These are phyloP conservation scores for Phalacrocorax pelagicus DNA, from an alignment of 2,113 vertebrate genomes.

Conservation along the genomic window DNA sequence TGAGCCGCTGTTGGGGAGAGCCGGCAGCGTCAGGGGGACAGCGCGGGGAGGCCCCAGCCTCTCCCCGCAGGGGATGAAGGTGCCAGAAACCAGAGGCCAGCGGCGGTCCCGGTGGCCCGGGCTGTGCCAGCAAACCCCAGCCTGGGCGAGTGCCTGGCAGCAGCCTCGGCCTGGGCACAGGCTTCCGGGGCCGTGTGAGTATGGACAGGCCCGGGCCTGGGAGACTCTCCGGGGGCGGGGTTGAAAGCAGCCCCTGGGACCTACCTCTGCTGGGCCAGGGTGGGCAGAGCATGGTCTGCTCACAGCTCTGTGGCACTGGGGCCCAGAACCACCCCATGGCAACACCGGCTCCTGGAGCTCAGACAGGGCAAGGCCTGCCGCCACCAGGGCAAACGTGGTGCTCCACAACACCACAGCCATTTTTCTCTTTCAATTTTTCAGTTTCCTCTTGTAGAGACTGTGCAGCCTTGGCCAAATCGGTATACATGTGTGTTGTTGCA, in stretches of 20 bases:
- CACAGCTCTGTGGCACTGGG: not conserved
- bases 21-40: too few species aligned
- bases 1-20: too few species aligned
- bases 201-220: not conserved
- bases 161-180: not conserved
- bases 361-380: not conserved
- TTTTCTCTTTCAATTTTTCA: not conserved
- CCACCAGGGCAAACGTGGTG: not conserved
- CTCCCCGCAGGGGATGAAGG: too few species aligned
- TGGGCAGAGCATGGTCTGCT: rapidly evolving
- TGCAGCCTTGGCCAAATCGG: not conserved
- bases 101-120: not conserved
- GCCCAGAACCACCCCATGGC: not conserved
- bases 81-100: not conserved
- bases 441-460: not conserved
- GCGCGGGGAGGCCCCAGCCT: not conserved
- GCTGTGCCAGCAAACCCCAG: too few species aligned
- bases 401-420: not conserved
- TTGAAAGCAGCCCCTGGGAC: not conserved
- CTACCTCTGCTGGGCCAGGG: not conserved
- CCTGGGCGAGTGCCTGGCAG: not conserved
- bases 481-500: not conserved
- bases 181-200: not conserved
- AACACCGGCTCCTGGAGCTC: not conserved
- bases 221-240: rapidly evolving